phyloP scores from a whole-genome alignment of 2,888 invertebrate species.

The Minunthozetes semirufus region DNA sequence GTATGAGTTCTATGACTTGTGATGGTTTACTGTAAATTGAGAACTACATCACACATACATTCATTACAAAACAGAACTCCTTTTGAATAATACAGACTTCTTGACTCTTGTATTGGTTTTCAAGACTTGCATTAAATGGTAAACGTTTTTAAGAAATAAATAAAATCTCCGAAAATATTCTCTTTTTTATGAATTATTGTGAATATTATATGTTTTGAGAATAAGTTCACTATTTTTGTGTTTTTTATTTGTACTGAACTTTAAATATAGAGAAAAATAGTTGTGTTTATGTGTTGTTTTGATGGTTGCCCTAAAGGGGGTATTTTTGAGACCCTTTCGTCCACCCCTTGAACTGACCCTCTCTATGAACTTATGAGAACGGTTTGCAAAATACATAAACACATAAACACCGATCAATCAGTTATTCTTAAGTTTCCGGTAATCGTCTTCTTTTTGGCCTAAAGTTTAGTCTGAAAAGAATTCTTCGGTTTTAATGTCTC shows the following conservation, averaged over 20 bases:
- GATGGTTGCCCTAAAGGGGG: constrained; percentile 10
- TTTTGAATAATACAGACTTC: not conserved
- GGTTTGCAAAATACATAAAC: constrained; percentile 16
- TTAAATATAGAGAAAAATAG: not conserved
- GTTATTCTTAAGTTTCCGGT: constrained; percentile 5
- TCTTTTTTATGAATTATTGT: not conserved
- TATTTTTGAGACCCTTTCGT: not conserved
- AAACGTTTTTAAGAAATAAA: not conserved
- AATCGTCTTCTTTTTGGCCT: not conserved
- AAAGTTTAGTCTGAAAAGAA: not conserved
- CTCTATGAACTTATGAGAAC: not conserved
- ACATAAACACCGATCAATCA: constrained; percentile 14
- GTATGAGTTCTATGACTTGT: not conserved
- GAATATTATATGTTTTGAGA: not conserved
- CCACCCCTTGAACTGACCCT: constrained; percentile 7
- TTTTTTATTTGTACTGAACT: not conserved
- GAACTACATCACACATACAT: not conserved
- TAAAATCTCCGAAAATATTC: not conserved
- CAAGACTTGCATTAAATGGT: not conserved
- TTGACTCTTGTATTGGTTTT: not conserved
- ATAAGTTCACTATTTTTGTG: not conserved
- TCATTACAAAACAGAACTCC: not conserved
- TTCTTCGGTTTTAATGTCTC: constrained; percentile 4
- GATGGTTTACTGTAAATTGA: constrained; percentile 11
- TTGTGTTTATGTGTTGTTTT: not conserved